Base-by-base conservation (phyloP, 2,888 invertebrate genomes). In the Drosophila antonietae region DNA sequence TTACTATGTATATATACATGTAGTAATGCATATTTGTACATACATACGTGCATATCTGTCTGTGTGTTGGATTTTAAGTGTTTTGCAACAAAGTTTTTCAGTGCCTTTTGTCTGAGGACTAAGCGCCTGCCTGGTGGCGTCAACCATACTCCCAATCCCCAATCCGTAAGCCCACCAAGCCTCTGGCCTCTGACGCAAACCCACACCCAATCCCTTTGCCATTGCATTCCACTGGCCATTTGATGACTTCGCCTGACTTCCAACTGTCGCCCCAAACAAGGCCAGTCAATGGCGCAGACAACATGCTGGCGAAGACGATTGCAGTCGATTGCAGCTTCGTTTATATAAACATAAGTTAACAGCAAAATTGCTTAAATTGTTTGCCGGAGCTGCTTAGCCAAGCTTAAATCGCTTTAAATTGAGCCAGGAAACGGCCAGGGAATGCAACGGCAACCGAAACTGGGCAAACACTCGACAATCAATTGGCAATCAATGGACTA, bases 51-150 rank as follows among this genome's bases (percentile, higher is more conserved):
- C 18, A 8, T 31, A 20, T 35, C 53, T 74, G 49, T 67, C 33
- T 73, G 64, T 62, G 52, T 78, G 72, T 76, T 67, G 70, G 57
- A 74, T 65, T 73, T 75, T 85, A 84, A 84, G 86, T 85, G 85
- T 85, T 85, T 83, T 83, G 83, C 85, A 84, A 85, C 85, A 85
- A 84, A 84, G 83, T 85, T 84, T 75, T 81, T 84, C 80, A 81
- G 72, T 85, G 85, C 81, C 80, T 81, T 84, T 84, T 85, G 83
- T 82, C 81, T 78, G 83, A 77, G 68, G 73, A 78, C 62, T 66
- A 67, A 67, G 62, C 55, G 70, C 51, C 57, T 60, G 70, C 53
- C 60, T 60, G 73, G 39, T 73, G 68, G 64, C 67, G 56, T 18
- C 64, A 60, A 55, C 70, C 57, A 53, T 47, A 31, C 52, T 37